Percentiles rank a stretch among this genome's conserved stretches.
Conservation (phyloP, 2,888 invertebrate species). For the Troides oblongomaculatus region DNA sequence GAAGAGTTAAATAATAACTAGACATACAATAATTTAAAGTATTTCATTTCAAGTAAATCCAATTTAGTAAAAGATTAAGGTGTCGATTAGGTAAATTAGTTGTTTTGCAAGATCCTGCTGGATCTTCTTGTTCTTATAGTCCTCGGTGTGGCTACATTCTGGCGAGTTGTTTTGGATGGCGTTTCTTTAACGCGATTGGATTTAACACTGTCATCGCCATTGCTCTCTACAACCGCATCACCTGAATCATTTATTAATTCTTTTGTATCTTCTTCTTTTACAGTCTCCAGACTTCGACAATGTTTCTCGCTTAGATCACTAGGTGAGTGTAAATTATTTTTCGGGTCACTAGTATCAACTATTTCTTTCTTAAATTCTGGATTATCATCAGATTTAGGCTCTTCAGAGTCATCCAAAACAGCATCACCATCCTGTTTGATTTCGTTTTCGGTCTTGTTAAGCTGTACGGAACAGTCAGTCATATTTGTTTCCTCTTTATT, state of each 20-base stretch:
- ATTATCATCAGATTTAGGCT: neutral
- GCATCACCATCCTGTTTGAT: neutral
- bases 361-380: slow-evolving; percentile 1
- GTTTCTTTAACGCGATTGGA: slow-evolving; percentile 42
- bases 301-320: slow-evolving; percentile 3
- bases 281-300: slow-evolving; percentile 4
- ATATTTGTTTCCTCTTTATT: slow-evolving; percentile 12
- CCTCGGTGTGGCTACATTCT: slow-evolving; percentile 49
- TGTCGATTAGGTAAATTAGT: neutral
- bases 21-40: neutral
- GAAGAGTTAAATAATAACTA: neutral
- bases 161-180: slow-evolving; percentile 48
- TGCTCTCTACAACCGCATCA: slow-evolving; percentile 6
- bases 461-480: neutral
- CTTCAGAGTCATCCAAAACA: slow-evolving; percentile 16
- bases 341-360: slow-evolving; percentile 6
- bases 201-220: slow-evolving; percentile 29
- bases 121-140: slow-evolving; percentile 56
- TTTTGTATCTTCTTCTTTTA: slow-evolving; percentile 12
- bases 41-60: neutral
- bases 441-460: slow-evolving; percentile 11
- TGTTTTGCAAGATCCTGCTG: slow-evolving; percentile 49
- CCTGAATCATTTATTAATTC: neutral
- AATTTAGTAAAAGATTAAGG: too few species aligned
- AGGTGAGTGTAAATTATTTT: slow-evolving; percentile 8